These are phyloP conservation scores for Synanthedon tipuliformis DNA, from an alignment of 2,888 invertebrate species.

Conservation along the genomic window DNA sequence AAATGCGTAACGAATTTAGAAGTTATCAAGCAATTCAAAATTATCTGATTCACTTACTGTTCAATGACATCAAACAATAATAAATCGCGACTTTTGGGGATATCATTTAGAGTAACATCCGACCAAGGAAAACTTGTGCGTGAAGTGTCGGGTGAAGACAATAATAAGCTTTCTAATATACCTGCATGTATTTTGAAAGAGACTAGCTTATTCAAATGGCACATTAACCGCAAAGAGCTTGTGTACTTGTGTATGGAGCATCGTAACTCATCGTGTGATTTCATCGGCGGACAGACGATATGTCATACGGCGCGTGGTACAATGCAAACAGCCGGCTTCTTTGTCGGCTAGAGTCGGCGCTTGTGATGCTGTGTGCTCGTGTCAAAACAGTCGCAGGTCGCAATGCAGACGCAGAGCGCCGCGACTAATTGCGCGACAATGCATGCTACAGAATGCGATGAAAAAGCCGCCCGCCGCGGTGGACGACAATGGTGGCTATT, in stretches of 20 bases:
- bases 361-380: slow-evolving; percentile 34
- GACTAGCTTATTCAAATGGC: slow-evolving; percentile 25
- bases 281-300: slow-evolving; percentile 52
- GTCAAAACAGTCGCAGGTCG: slow-evolving; percentile 41
- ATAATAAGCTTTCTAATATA: too few relatives aligned
- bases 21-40: too few relatives aligned
- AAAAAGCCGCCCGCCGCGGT: slow-evolving; percentile 27
- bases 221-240: slow-evolving; percentile 30
- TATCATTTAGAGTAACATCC: too few relatives aligned
- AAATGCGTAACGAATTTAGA: too few relatives aligned
- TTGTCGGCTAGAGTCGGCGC: slow-evolving; percentile 40
- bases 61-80: too few relatives aligned
- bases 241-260: slow-evolving; percentile 42
- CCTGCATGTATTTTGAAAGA: too few relatives aligned
- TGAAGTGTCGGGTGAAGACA: too few relatives aligned
- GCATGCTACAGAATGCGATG: slow-evolving; percentile 12
- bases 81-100: too few relatives aligned
- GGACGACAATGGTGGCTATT: slow-evolving; percentile 28
- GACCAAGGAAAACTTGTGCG: too few relatives aligned
- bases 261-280: slow-evolving; percentile 26
- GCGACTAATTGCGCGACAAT: slow-evolving; percentile 57
- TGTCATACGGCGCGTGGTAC: slow-evolving; percentile 64
- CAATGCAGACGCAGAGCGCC: slow-evolving; percentile 32
- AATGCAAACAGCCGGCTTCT: slow-evolving; percentile 65
- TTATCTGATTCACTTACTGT: too few relatives aligned